Evolutionary conservation across 2,888 invertebrate genomes (phyloP).

Genomic region (Perizoma affinitatum): DNA sequence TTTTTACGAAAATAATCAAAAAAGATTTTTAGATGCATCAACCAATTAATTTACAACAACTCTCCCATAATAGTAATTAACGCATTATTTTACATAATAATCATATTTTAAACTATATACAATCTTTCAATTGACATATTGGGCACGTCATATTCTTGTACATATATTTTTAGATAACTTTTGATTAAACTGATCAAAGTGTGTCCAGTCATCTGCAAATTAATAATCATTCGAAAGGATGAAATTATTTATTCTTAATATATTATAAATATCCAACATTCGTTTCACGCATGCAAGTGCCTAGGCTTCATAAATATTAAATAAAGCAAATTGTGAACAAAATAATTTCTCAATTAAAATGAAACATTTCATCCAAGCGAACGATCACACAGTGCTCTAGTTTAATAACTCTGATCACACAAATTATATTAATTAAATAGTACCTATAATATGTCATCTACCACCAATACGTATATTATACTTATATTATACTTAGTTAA

Average conservation of each 20-base stretch:
- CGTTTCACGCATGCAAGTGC: background rate
- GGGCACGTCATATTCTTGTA: constrained; percentile 79
- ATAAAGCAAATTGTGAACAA: no score
- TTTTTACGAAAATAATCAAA: background rate
- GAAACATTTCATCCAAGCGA: constrained; percentile 34
- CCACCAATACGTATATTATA: constrained; percentile 1
- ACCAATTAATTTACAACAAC: constrained; percentile 42
- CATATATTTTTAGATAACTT: constrained; percentile 59
- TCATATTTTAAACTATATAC: constrained; percentile 71
- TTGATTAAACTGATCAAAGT: constrained; percentile 26
- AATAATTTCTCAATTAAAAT: no score
- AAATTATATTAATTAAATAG: constrained; percentile 9
- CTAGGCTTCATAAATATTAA: no score
- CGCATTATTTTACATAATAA: constrained; percentile 43
- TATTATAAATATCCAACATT: background rate
- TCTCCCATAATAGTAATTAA: constrained; percentile 43
- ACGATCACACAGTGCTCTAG: constrained; percentile 14
- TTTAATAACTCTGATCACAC: constrained; percentile 13
- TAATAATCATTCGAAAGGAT: constrained; percentile 42
- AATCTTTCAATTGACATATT: constrained; percentile 81
- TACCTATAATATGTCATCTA: constrained; percentile 15
- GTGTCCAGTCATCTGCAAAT: constrained; percentile 54
- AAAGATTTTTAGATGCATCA: constrained; percentile 18
- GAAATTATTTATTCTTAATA: constrained; percentile 18
- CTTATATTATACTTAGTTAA: no score